Evolutionary conservation across 2,113 vertebrate species (phyloP), one percentile per base, ranked within the genome.

Genomic region (Tenebrosternarchus preto): DNA sequence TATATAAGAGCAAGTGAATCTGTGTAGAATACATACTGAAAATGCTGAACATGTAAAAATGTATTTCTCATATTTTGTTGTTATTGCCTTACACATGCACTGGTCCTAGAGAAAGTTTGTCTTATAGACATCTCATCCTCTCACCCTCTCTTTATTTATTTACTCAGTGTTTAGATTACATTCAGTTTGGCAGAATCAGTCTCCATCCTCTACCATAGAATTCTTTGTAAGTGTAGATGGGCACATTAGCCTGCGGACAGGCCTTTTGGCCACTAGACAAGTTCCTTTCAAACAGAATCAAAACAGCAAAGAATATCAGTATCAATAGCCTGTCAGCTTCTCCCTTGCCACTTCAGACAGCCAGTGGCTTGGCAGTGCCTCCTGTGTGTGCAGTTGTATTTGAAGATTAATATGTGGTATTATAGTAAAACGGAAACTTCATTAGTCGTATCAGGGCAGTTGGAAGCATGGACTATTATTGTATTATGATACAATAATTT

Each of bases 211-310:
- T 55, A 83, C 24, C 36, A 63, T 61, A 73, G 66, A 64, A 66
- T 72, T 31, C 66, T 60, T 76, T 64, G 74, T 81, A 80, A 82
- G 60, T 25, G 73, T 66, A 82, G 73, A 89, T 87, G 90, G 87
- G 84, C 84, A 83, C 64, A 74, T 80, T 80, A 87, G 80, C 85
- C 76, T 46, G 87, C 39, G 86, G 88, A 88, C 91, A 89, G 86
- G 78, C 80, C 83, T 85, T 83, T 87, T 92, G 89, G 90, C 88
- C 79, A 84, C 8, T 78, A 56, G 60, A 81, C 60, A 64, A 60
- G 64, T 84, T 89, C 79, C 87, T 87, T 88, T 87, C 81, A 85
- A 76, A 64, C 29, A 53, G 67, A 80, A 79, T 56, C 46, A 86
- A 84, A 78, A 78, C 64, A 84, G 9, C 24, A 59, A 39, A 55